Conservation (phyloP, 1,140 invertebrate genomes). For the Hetaerina americana region DNA sequence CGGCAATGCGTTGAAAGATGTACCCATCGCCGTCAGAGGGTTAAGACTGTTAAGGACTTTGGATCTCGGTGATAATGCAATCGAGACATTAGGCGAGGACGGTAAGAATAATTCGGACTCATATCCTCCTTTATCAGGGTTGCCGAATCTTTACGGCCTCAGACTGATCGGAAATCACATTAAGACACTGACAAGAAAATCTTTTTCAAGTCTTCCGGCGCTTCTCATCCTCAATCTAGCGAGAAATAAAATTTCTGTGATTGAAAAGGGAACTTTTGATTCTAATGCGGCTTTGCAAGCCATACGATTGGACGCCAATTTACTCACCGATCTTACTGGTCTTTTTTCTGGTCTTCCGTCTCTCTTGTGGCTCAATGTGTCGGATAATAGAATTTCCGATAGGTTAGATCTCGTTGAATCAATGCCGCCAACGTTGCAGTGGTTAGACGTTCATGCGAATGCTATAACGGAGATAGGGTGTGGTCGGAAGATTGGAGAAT, state of each 20-base stretch:
- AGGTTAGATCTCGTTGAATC: slow-evolving; percentile 59
- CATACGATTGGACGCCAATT: slow-evolving; percentile 73
- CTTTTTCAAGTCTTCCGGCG: slow-evolving; percentile 65
- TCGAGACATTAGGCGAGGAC: slow-evolving; percentile 52
- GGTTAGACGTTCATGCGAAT: slow-evolving; percentile 80
- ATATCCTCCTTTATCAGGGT: slow-evolving; percentile 57
- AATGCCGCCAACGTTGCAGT: slow-evolving; percentile 73
- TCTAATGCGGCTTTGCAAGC: slow-evolving; percentile 65
- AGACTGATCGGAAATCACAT: slow-evolving; percentile 77
- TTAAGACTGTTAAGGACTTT: slow-evolving; percentile 62
- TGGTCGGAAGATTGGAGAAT: slow-evolving; percentile 30
- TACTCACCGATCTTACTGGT: slow-evolving; percentile 72
- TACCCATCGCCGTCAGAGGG: slow-evolving; percentile 60
- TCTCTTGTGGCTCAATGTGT: slow-evolving; percentile 75
- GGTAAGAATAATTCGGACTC: not conserved
- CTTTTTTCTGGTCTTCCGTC: slow-evolving; percentile 67
- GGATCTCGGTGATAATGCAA: slow-evolving; percentile 68
- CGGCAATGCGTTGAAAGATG: slow-evolving; percentile 55
- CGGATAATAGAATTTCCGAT: slow-evolving; percentile 47
- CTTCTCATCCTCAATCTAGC: slow-evolving; percentile 76
- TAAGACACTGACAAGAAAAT: slow-evolving; percentile 67
- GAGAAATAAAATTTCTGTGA: slow-evolving; percentile 71
- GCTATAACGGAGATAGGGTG: slow-evolving; percentile 65
- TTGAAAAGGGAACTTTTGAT: slow-evolving; percentile 69
- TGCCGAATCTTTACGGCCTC: slow-evolving; percentile 62